phyloP scores from a whole-genome alignment of 2,113 vertebrate genomes.

The Heloderma charlesbogerti region DNA sequence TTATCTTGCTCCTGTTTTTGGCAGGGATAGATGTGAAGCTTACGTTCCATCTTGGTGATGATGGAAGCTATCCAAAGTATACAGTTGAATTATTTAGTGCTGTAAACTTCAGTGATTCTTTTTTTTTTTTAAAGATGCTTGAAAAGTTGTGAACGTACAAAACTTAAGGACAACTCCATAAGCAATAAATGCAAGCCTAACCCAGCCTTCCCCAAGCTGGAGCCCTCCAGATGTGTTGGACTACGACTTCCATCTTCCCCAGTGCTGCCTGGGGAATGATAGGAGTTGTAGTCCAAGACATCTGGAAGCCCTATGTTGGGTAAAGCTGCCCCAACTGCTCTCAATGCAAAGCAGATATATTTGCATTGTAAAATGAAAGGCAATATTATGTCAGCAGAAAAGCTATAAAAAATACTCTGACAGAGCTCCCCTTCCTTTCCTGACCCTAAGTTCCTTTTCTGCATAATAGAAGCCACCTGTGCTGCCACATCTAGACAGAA shows the following conservation, averaged over 20 bases:
- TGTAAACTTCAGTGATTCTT: constrained; percentile 44
- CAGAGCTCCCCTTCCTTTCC: neutral
- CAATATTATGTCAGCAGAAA: neutral
- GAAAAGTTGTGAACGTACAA: constrained; percentile 49
- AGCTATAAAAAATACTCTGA: constrained; percentile 3
- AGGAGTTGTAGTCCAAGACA: too few relatives aligned
- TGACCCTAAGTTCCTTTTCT: constrained; percentile 37
- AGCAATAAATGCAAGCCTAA: neutral
- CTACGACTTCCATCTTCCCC: too few relatives aligned
- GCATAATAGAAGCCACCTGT: constrained; percentile 57
- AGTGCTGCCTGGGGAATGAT: too few relatives aligned
- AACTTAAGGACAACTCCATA: constrained; percentile 50
- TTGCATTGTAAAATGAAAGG: neutral
- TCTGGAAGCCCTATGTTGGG: too few relatives aligned
- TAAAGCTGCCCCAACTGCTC: neutral
- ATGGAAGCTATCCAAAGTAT: constrained; percentile 49
- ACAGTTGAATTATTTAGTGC: constrained; percentile 38
- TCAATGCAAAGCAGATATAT: neutral
- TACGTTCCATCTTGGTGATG: constrained; percentile 38
- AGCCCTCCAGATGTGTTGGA: too few relatives aligned
- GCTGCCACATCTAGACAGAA: constrained; percentile 48
- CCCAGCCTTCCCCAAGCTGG: neutral
- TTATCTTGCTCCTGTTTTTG: constrained; percentile 48
- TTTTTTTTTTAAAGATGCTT: neutral
- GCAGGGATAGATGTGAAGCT: constrained; percentile 43